Evolutionary conservation across 1,140 invertebrate species (phyloP).

Genomic region (Melitaea cinxia): DNA sequence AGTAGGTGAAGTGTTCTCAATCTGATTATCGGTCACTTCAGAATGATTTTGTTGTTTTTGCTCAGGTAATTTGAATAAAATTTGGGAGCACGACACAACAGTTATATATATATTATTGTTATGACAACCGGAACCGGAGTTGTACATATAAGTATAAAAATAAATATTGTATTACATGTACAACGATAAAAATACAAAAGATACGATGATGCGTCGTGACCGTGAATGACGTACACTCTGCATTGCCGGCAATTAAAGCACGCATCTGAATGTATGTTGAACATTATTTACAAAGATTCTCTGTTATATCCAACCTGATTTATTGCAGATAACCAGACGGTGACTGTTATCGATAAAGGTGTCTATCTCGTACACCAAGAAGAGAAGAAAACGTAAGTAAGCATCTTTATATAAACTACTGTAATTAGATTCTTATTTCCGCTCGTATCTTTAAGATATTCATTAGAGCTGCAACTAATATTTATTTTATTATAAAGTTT

Average conservation of each 20-base stretch:
- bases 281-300: conserved; percentile 23
- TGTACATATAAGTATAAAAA: background rate
- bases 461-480: conserved; percentile 31
- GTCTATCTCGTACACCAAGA: conserved; percentile 46
- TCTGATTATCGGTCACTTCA: too few species aligned
- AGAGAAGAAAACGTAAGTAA: conserved; percentile 63
- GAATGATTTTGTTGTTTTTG: too few species aligned
- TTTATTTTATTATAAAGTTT: conserved; percentile 42
- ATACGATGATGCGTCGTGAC: conserved; percentile 4
- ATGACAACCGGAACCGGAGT: too few species aligned
- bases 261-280: conserved; percentile 10
- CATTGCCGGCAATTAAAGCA: conserved; percentile 18
- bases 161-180: background rate
- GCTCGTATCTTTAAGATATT: conserved; percentile 35
- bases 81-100: too few species aligned
- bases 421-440: conserved; percentile 35
- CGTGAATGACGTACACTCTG: conserved; percentile 38
- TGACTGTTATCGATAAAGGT: conserved; percentile 46
- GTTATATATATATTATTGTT: background rate
- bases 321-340: conserved; percentile 53
- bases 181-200: too few species aligned
- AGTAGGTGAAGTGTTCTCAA: too few species aligned
- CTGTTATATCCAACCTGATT: conserved; percentile 21
- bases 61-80: too few species aligned
- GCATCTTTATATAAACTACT: conserved; percentile 42